Conservation (phyloP, 2,113 vertebrate genomes). For the Bombycilla garrulus region DNA sequence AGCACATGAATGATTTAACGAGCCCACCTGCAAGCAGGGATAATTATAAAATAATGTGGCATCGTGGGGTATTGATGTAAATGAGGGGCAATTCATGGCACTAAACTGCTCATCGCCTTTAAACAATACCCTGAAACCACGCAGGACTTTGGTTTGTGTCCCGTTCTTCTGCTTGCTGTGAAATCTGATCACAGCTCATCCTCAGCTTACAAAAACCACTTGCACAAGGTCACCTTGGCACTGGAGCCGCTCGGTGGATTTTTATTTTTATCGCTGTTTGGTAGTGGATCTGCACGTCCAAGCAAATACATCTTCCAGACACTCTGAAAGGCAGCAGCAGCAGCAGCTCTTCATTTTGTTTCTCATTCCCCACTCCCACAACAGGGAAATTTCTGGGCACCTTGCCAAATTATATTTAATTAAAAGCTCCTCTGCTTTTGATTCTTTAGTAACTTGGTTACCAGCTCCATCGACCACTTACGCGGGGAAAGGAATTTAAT, state of each 20-base stretch:
- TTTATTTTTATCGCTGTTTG: background rate
- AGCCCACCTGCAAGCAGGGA: background rate
- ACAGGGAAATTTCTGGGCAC: background rate
- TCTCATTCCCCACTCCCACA: background rate
- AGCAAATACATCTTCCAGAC: background rate
- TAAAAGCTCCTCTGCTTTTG: constrained; percentile 40
- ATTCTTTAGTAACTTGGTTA: constrained; percentile 48
- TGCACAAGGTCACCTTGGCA: background rate
- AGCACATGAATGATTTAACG: accelerated
- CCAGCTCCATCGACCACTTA: background rate
- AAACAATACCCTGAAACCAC: background rate
- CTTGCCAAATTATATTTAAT: constrained; percentile 50
- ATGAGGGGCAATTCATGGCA: background rate
- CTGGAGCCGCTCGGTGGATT: background rate
- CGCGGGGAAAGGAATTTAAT: constrained; percentile 26
- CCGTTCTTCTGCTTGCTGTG: background rate
- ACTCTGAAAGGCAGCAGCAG: background rate
- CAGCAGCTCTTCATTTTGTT: background rate
- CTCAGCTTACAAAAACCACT: background rate
- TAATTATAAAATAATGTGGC: background rate
- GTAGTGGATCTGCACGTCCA: background rate
- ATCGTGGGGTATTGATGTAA: background rate
- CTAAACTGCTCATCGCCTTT: background rate
- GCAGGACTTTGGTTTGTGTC: background rate
- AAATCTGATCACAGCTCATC: background rate